Percentiles rank a stretch among this genome's conserved stretches.
These are phyloP conservation scores for Mastacembelus armatus DNA, from an alignment of 2,797 vertebrate genomes.

Conservation along the genomic window DNA sequence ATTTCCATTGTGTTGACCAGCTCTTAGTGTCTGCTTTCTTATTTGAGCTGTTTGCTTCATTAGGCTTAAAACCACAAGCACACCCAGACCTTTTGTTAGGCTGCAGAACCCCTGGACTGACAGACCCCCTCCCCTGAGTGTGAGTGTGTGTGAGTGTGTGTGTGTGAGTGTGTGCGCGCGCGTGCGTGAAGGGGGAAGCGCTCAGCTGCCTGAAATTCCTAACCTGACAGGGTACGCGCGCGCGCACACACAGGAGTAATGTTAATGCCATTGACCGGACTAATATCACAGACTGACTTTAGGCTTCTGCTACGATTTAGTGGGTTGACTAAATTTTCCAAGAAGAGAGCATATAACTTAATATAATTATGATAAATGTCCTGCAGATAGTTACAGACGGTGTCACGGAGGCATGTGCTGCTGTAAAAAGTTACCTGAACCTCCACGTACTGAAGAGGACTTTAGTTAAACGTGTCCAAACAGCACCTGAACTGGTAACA, in stretches of 20 bases:
- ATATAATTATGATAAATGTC: no score
- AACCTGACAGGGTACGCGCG: conserved; percentile 55
- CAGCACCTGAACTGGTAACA: not conserved
- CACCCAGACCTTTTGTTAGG: conserved; percentile 51
- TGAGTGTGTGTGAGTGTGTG: conserved; percentile 13
- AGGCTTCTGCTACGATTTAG: no score
- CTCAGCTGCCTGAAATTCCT: conserved; percentile 72
- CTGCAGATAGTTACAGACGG: no score
- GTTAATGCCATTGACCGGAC: not conserved
- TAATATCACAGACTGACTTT: not conserved
- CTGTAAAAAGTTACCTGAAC: not conserved
- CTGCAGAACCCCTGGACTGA: conserved; percentile 53
- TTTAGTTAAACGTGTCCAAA: not conserved
- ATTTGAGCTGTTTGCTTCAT: conserved; percentile 46
- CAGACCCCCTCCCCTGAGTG: conserved; percentile 5
- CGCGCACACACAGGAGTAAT: not conserved
- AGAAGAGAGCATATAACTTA: no score
- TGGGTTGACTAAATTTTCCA: no score
- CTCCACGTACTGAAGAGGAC: not conserved
- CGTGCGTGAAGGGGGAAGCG: conserved; percentile 29
- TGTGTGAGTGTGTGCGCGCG: conserved; percentile 19
- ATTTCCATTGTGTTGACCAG: conserved; percentile 12
- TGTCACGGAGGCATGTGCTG: not conserved
- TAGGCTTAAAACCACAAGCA: conserved; percentile 49
- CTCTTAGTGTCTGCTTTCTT: conserved; percentile 18